Base-by-base conservation (phyloP, 2,888 invertebrate species). In the Drosophila neonasuta region DNA sequence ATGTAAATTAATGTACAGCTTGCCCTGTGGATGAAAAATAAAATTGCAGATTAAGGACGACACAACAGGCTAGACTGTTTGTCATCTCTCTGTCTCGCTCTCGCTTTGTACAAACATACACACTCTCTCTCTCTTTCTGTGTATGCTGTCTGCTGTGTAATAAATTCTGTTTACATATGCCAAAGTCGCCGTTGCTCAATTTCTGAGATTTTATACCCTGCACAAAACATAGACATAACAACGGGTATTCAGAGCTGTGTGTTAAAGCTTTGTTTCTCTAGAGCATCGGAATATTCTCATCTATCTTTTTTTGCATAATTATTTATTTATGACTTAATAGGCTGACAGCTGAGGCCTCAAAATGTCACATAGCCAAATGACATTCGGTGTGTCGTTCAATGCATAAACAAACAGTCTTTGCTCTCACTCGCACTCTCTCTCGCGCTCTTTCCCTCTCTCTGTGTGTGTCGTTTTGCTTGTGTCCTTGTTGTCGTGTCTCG, bases 321-420 rank as follows among this genome's bases (percentile, higher is more conserved):
- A 67, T 72, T 74, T 74, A 69, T 74, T 82, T 67, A 81, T 75
- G 70, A 59, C 66, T 64, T 77, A 70, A 77, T 69, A 63, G 68
- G 50, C 59, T 52, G 62, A 45, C 55, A 62, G 64, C 57, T 44
- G n/a, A 48, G 45, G 46, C 56, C 50, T 46, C 44, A 39, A 61
- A 57, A 61, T 61, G 59, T 54, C 63, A 61, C 49, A 55, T n/a
- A 42, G 46, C 11, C 20, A 39, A 62, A 42, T 59, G 44, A 20
- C 50, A 58, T 51, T 60, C 46, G 20, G 49, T 49, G 15, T n/a
- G 45, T 55, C 48, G 20, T 52, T 56, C 15, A 80, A 66, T 62
- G 78, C 64, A 77, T 42, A 77, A 55, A 55, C 58, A 72, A 63
- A 66, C 51, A 64, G 54, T 20, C 15, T 41, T 48, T 13, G 17